Evolutionary conservation across 2,888 invertebrate species (phyloP).

Genomic region (Nymphalis polychloros): DNA sequence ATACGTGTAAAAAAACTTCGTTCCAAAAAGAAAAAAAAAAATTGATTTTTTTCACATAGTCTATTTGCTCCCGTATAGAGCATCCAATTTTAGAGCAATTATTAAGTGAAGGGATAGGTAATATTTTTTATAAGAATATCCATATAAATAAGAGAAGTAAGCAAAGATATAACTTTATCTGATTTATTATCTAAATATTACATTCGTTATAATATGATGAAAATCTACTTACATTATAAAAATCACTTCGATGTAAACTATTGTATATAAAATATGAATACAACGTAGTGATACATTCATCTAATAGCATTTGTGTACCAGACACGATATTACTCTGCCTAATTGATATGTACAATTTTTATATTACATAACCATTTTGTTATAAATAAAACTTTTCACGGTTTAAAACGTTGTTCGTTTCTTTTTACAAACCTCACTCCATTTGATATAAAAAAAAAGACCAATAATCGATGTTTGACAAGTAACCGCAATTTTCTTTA

Average conservation of each 20-base stretch:
- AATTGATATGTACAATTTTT: constrained; percentile 49
- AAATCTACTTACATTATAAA: constrained; percentile 12
- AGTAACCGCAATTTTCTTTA: neutral
- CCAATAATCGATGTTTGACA: neutral
- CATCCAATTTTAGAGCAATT: too few species aligned
- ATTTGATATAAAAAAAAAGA: neutral
- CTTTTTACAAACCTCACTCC: neutral
- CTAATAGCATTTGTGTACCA: constrained; percentile 52
- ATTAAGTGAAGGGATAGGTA: too few species aligned
- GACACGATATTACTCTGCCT: constrained; percentile 49
- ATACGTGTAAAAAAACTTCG: too few species aligned
- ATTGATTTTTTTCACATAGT: too few species aligned
- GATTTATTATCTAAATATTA: constrained; percentile 27
- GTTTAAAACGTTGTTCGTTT: neutral
- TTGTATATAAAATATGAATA: constrained; percentile 13
- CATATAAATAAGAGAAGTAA: neutral
- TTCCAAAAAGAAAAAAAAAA: too few species aligned
- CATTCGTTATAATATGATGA: constrained; percentile 16
- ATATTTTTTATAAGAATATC: too few species aligned
- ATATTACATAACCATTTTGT: constrained; percentile 14
- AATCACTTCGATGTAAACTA: constrained; percentile 17
- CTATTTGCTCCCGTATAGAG: too few species aligned
- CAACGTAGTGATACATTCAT: constrained; percentile 16
- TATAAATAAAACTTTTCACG: constrained; percentile 1
- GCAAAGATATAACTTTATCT: constrained; percentile 2